Conservation (phyloP, 2,888 invertebrate species). For the Caenorhabditis virilis region DNA sequence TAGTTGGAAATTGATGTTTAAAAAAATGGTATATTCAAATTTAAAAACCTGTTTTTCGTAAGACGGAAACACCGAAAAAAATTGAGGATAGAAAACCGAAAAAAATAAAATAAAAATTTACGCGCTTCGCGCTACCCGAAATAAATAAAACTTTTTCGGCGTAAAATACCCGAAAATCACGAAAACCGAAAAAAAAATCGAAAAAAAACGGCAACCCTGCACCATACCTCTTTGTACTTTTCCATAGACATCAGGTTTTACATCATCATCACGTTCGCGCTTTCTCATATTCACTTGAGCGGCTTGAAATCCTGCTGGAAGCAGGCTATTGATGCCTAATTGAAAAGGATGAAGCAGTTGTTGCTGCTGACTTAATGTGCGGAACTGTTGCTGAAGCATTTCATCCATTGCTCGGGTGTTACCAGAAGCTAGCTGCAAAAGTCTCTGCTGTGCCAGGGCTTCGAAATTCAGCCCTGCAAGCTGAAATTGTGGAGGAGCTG, state of each 20-base stretch:
- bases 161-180: no score
- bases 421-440: constrained; percentile 33
- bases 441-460: constrained; percentile 37
- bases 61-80: no score
- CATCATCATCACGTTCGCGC: constrained; percentile 45
- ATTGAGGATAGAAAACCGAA: no score
- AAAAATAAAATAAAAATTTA: no score
- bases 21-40: no score
- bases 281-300: constrained; percentile 1
- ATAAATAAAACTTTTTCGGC: no score
- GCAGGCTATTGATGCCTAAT: neutral
- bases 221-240: constrained; percentile 62
- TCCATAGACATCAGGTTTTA: constrained; percentile 54
- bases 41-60: no score
- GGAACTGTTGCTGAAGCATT: constrained; percentile 40
- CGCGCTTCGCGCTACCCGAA: no score
- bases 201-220: no score
- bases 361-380: constrained; percentile 17
- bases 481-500: constrained; percentile 1
- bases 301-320: neutral
- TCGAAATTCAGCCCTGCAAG: constrained; percentile 2
- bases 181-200: no score
- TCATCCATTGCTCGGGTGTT: constrained; percentile 40
- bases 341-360: constrained; percentile 23
- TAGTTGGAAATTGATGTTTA: no score